Evolutionary conservation across 1,140 invertebrate genomes (phyloP), one percentile per base, ranked within the genome.

Genomic region (Caerostris darwini): DNA sequence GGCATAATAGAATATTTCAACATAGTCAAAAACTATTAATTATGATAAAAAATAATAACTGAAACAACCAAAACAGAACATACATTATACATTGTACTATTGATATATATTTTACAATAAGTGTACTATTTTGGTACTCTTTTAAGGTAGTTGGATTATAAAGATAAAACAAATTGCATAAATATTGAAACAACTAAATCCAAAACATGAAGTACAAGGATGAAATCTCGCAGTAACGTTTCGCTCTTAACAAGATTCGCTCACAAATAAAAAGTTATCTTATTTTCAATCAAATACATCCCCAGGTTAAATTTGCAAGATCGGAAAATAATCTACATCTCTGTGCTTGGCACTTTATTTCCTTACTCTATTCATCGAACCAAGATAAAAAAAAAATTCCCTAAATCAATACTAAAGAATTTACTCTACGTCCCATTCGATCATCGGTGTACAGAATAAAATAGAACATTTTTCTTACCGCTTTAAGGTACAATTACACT

Each of bases 401-500:
- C 50, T 14, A 50, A 77, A 77, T 77, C 71, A 77, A 77, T 77
- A 77, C 71, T 77, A 77, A 77, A 77, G 71, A 77, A 77, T 77
- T 77, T 77, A 50, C 50, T 54, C 34, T 57, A 3, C 87, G 50
- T 54, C 53, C 17, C 87, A 8, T 69, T 89, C 87, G 87, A 89
- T 89, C 34, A 34, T 34, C n/a, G 61, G 54, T 34, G 34, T 89
- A 54, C 53, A n/a, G 61, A 10, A 69, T 89, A 61, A 89, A 64
- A 67, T 71, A 89, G 59, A 89, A 89, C 87, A 89, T 89, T 89
- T 64, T 69, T 89, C 64, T 89, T 89, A 89, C 87, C 87, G 87
- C 87, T 89, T 89, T 89, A 89, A 89, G 87, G 61, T 89, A 89
- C 87, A 89, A 89, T 89, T 89, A 89, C 87, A 87, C 58, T 87